Percentiles rank a stretch among this genome's conserved stretches.
Conservation (phyloP, 1,140 invertebrate species). For the Heliconius nattereri region DNA sequence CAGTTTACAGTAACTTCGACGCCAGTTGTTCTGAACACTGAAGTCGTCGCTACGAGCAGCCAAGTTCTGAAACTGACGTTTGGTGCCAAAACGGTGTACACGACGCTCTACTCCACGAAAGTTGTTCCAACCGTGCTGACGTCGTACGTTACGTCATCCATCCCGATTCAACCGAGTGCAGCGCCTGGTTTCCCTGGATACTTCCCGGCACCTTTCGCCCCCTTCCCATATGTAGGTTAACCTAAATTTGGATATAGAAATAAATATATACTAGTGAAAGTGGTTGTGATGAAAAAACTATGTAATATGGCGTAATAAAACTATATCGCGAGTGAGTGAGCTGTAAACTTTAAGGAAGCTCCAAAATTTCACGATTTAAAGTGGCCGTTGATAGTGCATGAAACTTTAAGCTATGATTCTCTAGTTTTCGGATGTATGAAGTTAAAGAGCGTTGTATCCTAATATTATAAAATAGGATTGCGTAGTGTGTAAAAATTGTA, state of each 20-base stretch:
- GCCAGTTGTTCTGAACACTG: constrained; percentile 89
- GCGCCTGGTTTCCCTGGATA: constrained; percentile 83
- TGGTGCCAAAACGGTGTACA: constrained; percentile 93
- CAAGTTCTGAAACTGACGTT: constrained; percentile 93
- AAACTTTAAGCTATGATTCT: constrained; percentile 56
- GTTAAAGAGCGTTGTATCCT: constrained; percentile 26
- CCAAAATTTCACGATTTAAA: constrained; percentile 57
- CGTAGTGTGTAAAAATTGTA: constrained; percentile 24
- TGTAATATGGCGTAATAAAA: constrained; percentile 53
- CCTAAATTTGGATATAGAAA: constrained; percentile 39
- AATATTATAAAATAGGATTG: constrained; percentile 36
- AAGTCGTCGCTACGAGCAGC: constrained; percentile 90
- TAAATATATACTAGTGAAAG: constrained; percentile 22
- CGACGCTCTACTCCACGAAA: constrained; percentile 91
- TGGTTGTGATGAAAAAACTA: constrained; percentile 42
- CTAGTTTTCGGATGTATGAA: constrained; percentile 29
- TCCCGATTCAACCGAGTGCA: constrained; percentile 87
- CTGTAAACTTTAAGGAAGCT: constrained; percentile 48
- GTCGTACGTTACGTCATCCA: constrained; percentile 89
- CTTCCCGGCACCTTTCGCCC: constrained; percentile 88
- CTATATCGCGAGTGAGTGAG: constrained; percentile 60
- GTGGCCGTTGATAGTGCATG: constrained; percentile 53
- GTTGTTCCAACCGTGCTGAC: constrained; percentile 92
- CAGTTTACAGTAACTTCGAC: constrained; percentile 91
- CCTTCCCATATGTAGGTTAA: constrained; percentile 88